A percentile compares a stretch with the other conserved stretches of the same genome.
These are phyloP conservation scores for Avahi laniger DNA, from an alignment of 2,797 vertebrate genomes.

Conservation along the genomic window DNA sequence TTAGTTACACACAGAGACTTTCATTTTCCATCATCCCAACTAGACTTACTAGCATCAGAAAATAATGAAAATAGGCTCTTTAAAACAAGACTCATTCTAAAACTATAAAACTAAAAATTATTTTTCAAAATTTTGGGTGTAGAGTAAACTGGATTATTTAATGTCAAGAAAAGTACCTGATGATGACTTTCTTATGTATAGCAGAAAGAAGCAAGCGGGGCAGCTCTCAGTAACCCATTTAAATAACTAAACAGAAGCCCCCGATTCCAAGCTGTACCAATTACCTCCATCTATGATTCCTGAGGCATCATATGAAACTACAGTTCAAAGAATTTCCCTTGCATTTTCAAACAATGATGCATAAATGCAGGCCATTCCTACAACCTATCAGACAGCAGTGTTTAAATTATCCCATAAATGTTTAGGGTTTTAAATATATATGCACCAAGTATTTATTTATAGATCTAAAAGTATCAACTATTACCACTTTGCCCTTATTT, in stretches of 20 bases:
- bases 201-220: background rate
- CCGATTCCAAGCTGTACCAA: background rate
- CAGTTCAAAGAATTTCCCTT: conserved; percentile 31
- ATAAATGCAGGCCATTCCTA: conserved; percentile 34
- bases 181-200: background rate
- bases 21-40: background rate
- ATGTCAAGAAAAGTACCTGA: background rate
- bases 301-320: background rate
- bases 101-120: conserved; percentile 39
- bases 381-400: conserved; percentile 38
- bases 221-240: background rate
- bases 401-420: conserved; percentile 65
- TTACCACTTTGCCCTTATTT: conserved; percentile 56
- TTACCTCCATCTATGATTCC: conserved; percentile 16
- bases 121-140: conserved; percentile 41
- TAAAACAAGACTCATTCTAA: conserved; percentile 21
- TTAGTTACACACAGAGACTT: background rate
- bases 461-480: conserved; percentile 58
- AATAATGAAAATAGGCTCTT: background rate
- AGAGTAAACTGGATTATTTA: background rate
- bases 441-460: conserved; percentile 59
- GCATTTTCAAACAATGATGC: conserved; percentile 64
- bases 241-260: conserved; percentile 24
- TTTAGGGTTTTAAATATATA: conserved; percentile 53
- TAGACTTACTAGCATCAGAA: background rate